Base-by-base conservation (phyloP, 2,113 vertebrate genomes). In the Bufo gargarizans region DNA sequence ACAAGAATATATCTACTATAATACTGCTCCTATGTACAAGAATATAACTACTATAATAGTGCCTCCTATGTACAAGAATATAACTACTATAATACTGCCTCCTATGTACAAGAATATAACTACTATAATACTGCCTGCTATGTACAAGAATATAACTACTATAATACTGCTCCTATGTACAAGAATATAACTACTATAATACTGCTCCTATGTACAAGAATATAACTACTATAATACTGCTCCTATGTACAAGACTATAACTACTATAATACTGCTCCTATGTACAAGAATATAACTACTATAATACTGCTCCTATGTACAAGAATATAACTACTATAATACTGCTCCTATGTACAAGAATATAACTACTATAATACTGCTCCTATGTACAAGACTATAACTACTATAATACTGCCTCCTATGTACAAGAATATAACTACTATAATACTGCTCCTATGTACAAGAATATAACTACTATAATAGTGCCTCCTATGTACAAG, bases 141-240 rank as follows among this genome's bases (percentile, higher is more conserved):
- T 69, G n/a, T 69, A 69, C 65, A 69, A 69, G 20, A 67, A 67
- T 67, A 67, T 67, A 67, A 22, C 65, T 67, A 33, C 65, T 67
- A 67, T 67, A 67, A 67, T 67, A 67, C 65, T 67, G 65, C 65
- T 22, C 65, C 65, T 67, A 67, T 67, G 20, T 67, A 67, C 65
- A 67, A 22, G 65, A 67, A 67, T 67, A 67, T 69, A 69, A 69
- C 65, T 69, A 33, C 65, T 22, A 69, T 69, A 69, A 69, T 69
- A 69, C 65, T 69, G n/a, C 65, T 12, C 65, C 65, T 69, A 69
- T 69, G 20, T 69, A 69, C 65, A 69, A 22, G 65, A 22, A 33
- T 69, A 69, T 69, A 69, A 61, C 65, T 22, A 69, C 65, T 69
- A 69, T 69, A 69, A 69, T 69, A 69, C n/a, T 69, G n/a, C n/a